Conservation (phyloP, 2,797 vertebrate species). For the Ptychadena robeensis region DNA sequence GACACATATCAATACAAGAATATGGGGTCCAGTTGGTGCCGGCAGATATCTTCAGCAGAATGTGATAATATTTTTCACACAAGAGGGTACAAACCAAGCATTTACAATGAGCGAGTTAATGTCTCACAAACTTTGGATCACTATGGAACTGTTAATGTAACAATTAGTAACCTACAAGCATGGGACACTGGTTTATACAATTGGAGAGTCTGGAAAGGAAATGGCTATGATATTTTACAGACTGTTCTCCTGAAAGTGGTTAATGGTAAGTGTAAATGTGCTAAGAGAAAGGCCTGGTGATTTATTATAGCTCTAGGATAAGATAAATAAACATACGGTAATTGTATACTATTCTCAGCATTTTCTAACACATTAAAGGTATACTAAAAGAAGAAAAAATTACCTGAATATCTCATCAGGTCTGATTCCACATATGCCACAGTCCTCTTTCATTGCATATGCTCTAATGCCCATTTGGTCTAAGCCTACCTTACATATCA, state of each 20-base stretch:
- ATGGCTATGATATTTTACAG: slow-evolving; percentile 10
- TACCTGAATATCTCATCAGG: too few relatives aligned
- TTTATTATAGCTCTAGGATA: too few relatives aligned
- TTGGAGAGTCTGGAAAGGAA: slow-evolving; percentile 42
- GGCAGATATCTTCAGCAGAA: slow-evolving; percentile 29
- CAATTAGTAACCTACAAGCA: slow-evolving; percentile 31
- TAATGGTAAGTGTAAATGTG: slow-evolving; percentile 30
- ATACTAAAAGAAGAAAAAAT: too few relatives aligned
- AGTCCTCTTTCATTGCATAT: too few relatives aligned
- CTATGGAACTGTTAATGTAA: slow-evolving; percentile 24
- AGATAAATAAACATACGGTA: too few relatives aligned
- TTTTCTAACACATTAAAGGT: too few relatives aligned
- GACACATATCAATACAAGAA: slow-evolving; percentile 8
- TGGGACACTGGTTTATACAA: slow-evolving; percentile 50
- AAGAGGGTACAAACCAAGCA: background rate
- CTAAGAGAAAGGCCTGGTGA: too few relatives aligned
- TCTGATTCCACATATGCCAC: too few relatives aligned
- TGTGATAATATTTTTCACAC: slow-evolving; percentile 24
- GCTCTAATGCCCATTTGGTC: too few relatives aligned
- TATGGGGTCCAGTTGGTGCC: slow-evolving; percentile 33
- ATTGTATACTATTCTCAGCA: too few relatives aligned
- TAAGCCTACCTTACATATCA: too few relatives aligned
- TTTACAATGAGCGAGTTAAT: background rate
- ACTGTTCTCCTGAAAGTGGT: slow-evolving; percentile 38
- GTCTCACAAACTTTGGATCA: background rate